A percentile compares a stretch with the other conserved stretches of the same genome.
Conservation (phyloP, 2,888 invertebrate genomes). For the Ornithoptera alexandrae region DNA sequence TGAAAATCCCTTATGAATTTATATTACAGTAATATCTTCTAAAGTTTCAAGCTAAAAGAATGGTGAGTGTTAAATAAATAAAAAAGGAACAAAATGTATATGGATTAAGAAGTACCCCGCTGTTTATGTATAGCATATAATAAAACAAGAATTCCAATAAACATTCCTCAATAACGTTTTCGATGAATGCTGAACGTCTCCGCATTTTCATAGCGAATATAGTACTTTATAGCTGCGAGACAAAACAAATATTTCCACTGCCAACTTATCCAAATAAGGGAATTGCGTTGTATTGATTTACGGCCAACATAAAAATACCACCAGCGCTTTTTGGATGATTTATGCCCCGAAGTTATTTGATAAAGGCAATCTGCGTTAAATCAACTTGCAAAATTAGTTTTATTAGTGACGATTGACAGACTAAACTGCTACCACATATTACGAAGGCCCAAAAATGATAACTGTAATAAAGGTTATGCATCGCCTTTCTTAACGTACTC, state of each 20-base stretch:
- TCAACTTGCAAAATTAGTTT: conserved; percentile 25
- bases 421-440: too few relatives aligned
- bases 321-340: conserved; percentile 28
- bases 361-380: conserved; percentile 29
- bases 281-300: conserved; percentile 27
- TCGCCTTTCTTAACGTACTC: too few relatives aligned
- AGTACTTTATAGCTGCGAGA: conserved; percentile 7
- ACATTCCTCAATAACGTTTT: background rate
- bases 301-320: conserved; percentile 31
- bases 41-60: too few relatives aligned
- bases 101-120: background rate
- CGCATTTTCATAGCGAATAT: conserved; percentile 2
- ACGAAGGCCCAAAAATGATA: too few relatives aligned
- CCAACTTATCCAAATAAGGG: conserved; percentile 22
- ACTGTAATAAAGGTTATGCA: too few relatives aligned
- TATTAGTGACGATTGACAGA: background rate
- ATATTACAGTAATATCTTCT: too few relatives aligned
- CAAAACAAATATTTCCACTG: conserved; percentile 24
- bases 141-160: background rate
- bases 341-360: conserved; percentile 33
- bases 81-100: background rate
- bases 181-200: background rate
- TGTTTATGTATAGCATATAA: background rate
- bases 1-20: too few relatives aligned
- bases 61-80: too few relatives aligned